Percentiles rank a stretch among this genome's conserved stretches.
Evolutionary conservation across 1,140 invertebrate genomes (phyloP).

Genomic region (Leptoteleia sp.): DNA sequence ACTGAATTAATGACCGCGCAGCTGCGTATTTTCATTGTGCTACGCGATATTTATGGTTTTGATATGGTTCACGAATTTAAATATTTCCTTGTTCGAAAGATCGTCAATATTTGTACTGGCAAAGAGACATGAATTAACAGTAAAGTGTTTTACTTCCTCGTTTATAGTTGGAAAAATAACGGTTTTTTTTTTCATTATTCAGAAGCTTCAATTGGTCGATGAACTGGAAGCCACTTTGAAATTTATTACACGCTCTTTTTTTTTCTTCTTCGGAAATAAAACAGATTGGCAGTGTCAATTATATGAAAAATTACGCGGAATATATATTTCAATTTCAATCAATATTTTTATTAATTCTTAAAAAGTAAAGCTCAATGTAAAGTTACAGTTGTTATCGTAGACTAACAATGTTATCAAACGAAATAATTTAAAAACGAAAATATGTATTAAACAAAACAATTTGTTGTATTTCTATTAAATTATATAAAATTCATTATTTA

Average conservation of each 20-base stretch:
- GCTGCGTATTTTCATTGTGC: conserved; percentile 47
- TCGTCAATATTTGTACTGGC: conserved; percentile 46
- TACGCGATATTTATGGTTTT: conserved; percentile 42
- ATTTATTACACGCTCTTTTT: background rate
- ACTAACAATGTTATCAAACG: too few species aligned
- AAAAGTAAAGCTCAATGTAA: too few species aligned
- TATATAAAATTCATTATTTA: too few species aligned
- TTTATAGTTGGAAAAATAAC: conserved; percentile 14
- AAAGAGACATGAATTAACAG: conserved; percentile 8
- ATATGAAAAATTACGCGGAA: background rate
- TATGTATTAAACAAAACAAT: too few species aligned
- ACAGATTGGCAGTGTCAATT: background rate
- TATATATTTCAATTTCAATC: too few species aligned
- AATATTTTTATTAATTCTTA: too few species aligned
- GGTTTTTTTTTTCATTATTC: conserved; percentile 14
- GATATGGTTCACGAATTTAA: conserved; percentile 35
- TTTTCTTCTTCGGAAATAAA: background rate
- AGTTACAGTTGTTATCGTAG: too few species aligned
- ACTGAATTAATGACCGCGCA: conserved; percentile 51
- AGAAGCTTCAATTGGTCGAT: conserved; percentile 18
- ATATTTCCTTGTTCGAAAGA: conserved; percentile 4
- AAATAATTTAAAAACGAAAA: too few species aligned
- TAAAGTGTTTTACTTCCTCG: conserved; percentile 20
- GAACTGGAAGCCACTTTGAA: conserved; percentile 37
- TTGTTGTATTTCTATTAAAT: too few species aligned